Evolutionary conservation across 2,113 vertebrate species (phyloP).

Genomic region (Rhabdornis inornatus): DNA sequence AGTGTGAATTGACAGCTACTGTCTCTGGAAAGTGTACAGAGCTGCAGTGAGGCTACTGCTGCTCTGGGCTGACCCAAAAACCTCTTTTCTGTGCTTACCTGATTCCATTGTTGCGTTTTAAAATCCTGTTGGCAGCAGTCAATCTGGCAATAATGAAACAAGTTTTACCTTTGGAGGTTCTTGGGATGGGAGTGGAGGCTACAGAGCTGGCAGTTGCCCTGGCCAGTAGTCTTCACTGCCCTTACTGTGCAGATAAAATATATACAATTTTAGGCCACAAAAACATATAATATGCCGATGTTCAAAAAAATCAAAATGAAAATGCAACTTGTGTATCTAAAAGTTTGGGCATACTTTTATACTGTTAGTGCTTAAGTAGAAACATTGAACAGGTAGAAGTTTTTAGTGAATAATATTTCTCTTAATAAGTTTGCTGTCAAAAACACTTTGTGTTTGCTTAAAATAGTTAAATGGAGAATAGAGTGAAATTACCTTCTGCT

Average conservation of each 20-base stretch:
- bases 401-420: background rate
- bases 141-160: background rate
- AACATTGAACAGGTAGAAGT: background rate
- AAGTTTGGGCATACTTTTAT: background rate
- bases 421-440: background rate
- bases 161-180: background rate
- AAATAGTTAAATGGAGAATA: background rate
- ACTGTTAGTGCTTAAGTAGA: background rate
- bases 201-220: background rate
- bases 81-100: background rate
- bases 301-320: background rate
- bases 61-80: background rate
- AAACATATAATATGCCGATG: background rate
- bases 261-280: background rate
- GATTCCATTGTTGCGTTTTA: background rate
- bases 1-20: background rate
- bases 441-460: background rate
- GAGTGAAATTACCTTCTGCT: conserved; percentile 2
- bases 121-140: background rate
- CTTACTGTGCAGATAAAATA: background rate
- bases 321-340: background rate
- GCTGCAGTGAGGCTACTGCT: background rate
- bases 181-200: background rate
- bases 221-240: background rate
- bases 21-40: background rate